Base-by-base conservation (phyloP, 1,140 invertebrate genomes). In the Zaprionus vittiger region DNA sequence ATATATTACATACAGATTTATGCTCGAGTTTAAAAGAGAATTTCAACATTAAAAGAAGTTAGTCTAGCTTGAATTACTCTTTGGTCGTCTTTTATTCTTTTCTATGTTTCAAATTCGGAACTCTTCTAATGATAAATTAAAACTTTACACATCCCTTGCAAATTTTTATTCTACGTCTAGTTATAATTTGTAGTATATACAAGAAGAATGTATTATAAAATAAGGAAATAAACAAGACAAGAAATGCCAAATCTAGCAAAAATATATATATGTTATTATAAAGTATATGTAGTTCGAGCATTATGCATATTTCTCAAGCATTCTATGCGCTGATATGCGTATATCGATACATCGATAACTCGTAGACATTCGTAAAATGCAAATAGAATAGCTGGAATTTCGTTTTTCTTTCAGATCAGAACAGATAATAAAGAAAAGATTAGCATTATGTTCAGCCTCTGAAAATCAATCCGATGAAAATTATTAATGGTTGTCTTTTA, bases 371-470 rank as follows among this genome's bases (percentile, higher is more conserved):
- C 24, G 15, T 59, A 28, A 66, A 72, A 72, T 74, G 56, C 55
- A 81, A 81, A 77, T 47, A 31, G 17, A 41, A 20, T 55, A 38
- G 55, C 47, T 72, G 20, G 57, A 69, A 69, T 77, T 77, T 56
- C 11, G 17, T 17, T 54, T 56, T 52, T 20, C 14, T 24, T 56
- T 69, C 67, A 17, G 41, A 44, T 44, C 15, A 12, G 5, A 12
- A 26, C 5, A 6, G n/a, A 44, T 71, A 47, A 22, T 56, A 79
- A 72, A 63, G 17, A 79, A 77, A 73, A 67, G 15, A 41, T 67
- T 73, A 87, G 84, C 84, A 62, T 41, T 78, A 75, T 75, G 52
- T 73, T 89, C 85, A 87, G 81, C 84, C 85, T 81, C 76, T 81
- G 78, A 68, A 84, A 85, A 63, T 77, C 31, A 62, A 77, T 73